A percentile compares a stretch with the other conserved stretches of the same genome.
Conservation (phyloP, 2,113 vertebrate species). For the Sitta europaea region DNA sequence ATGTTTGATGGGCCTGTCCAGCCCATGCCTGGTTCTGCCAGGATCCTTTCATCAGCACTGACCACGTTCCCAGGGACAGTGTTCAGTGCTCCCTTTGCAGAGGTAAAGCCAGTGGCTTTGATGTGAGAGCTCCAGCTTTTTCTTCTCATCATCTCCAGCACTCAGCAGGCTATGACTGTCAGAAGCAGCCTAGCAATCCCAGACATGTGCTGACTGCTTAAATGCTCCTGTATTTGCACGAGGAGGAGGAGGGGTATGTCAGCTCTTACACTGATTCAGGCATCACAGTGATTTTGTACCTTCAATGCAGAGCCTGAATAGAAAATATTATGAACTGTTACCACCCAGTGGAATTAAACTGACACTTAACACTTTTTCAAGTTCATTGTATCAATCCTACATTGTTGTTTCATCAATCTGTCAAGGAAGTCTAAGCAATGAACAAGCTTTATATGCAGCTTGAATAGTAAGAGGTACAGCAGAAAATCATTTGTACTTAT, state of each 20-base stretch:
- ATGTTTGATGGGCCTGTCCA: neutral
- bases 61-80: neutral
- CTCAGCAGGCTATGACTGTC: neutral
- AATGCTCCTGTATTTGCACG: neutral
- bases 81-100: neutral
- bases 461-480: neutral
- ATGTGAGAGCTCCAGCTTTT: neutral
- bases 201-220: neutral
- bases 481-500: neutral
- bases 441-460: neutral
- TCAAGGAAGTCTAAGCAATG: neutral
- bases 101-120: neutral
- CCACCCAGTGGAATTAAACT: neutral
- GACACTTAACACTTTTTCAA: neutral
- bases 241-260: neutral
- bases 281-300: neutral
- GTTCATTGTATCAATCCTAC: neutral
- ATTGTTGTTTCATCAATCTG: neutral
- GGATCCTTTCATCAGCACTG: neutral
- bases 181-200: neutral
- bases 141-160: neutral
- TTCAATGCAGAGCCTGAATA: neutral
- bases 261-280: neutral
- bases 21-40: rapidly evolving
- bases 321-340: constrained; percentile 17